phyloP scores from a whole-genome alignment of 2,797 vertebrate species.

The Kryptolebias ocellatus region DNA sequence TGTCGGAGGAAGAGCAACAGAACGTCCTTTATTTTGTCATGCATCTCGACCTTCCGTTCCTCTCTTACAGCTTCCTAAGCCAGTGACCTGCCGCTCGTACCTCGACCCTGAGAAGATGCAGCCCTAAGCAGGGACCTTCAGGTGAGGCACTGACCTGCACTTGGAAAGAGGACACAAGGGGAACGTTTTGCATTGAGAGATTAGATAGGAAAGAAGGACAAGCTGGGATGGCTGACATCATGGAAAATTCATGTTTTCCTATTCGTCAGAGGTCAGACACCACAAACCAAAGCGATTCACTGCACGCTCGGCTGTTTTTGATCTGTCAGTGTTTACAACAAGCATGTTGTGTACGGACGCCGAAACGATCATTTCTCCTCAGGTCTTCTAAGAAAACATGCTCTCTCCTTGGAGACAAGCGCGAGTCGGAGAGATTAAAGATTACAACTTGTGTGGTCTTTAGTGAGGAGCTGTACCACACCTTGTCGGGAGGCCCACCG shows the following conservation, averaged over 20 bases:
- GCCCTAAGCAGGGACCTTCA: conserved; percentile 36
- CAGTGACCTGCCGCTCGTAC: conserved; percentile 40
- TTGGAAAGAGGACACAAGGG: conserved; percentile 24
- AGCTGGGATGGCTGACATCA: conserved; percentile 60
- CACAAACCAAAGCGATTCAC: conserved; percentile 45
- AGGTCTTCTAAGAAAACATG: conserved; percentile 10
- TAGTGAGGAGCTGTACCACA: conserved; percentile 19
- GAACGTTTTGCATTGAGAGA: conserved; percentile 39
- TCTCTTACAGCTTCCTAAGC: conserved; percentile 43
- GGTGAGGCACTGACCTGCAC: conserved; percentile 33
- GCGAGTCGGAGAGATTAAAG: conserved; percentile 33
- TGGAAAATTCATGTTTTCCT: conserved; percentile 55
- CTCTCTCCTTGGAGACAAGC: conserved; percentile 26
- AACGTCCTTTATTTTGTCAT: conserved; percentile 37
- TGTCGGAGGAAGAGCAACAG: conserved; percentile 51
- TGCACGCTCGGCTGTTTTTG: conserved; percentile 46
- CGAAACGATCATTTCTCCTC: conserved; percentile 35
- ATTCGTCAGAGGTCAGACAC: conserved; percentile 58
- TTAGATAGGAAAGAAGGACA: conserved; percentile 32
- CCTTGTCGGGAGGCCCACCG: conserved; percentile 17
- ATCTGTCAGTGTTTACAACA: conserved; percentile 48
- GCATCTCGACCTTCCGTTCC: conserved; percentile 24
- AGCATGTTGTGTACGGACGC: conserved; percentile 13
- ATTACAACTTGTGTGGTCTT: conserved; percentile 33
- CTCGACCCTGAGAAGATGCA: conserved; percentile 35